A percentile compares a stretch with the other conserved stretches of the same genome.
Evolutionary conservation across 1,140 invertebrate species (phyloP).

Genomic region (Eciton burchellii): DNA sequence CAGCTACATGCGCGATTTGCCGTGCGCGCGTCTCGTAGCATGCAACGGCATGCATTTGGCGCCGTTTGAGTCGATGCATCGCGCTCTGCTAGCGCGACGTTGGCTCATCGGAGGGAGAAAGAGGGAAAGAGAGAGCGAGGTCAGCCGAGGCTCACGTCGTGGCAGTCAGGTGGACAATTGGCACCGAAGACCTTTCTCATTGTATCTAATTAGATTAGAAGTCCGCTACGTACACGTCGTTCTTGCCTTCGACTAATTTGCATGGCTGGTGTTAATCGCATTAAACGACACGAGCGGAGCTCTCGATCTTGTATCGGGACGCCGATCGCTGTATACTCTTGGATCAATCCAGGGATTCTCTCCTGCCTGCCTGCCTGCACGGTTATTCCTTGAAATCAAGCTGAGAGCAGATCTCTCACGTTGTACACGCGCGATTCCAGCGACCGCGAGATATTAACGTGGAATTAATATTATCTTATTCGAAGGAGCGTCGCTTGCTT

Average conservation of each 20-base stretch:
- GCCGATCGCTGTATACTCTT: background rate
- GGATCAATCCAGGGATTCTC: background rate
- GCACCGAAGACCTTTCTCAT: conserved; percentile 66
- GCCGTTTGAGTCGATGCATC: too few species aligned
- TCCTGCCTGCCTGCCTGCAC: too few species aligned
- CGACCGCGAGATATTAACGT: background rate
- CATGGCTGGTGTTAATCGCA: conserved; percentile 55
- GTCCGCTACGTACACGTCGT: conserved; percentile 50
- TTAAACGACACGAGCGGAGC: conserved; percentile 37
- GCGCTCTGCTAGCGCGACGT: background rate
- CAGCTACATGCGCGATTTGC: background rate
- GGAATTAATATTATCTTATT: background rate
- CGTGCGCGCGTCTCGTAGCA: background rate
- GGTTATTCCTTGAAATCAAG: background rate
- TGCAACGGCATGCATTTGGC: background rate
- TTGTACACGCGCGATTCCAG: too few species aligned
- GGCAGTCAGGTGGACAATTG: conserved; percentile 39
- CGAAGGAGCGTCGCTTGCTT: background rate
- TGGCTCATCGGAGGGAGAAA: conserved; percentile 24
- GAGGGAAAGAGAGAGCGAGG: background rate
- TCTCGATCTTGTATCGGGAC: conserved; percentile 54
- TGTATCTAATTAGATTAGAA: conserved; percentile 79
- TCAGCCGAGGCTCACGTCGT: conserved; percentile 7
- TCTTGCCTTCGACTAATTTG: conserved; percentile 5
- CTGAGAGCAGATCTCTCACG: background rate